phyloP scores from a whole-genome alignment of 2,888 invertebrate species.

The Trissolcus japonicus region DNA sequence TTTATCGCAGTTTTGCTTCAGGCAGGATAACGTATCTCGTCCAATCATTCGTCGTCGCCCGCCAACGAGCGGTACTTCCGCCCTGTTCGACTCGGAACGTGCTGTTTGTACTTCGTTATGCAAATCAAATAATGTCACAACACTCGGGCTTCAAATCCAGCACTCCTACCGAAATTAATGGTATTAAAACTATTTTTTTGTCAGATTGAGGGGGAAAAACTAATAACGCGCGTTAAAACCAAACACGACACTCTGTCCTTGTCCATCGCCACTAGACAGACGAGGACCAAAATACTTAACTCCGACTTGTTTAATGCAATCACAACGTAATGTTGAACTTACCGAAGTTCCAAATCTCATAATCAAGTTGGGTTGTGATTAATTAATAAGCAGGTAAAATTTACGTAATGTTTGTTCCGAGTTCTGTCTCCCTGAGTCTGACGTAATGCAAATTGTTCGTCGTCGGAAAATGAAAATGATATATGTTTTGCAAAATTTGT shows the following conservation, averaged over 20 bases:
- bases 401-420: too few relatives aligned
- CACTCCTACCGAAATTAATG: constrained; percentile 26
- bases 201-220: constrained; percentile 1
- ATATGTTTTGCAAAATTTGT: too few relatives aligned
- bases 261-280: too few relatives aligned
- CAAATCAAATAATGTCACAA: constrained; percentile 52
- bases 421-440: too few relatives aligned
- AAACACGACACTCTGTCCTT: neutral
- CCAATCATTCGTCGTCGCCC: constrained; percentile 49
- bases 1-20: constrained; percentile 45
- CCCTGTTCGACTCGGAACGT: constrained; percentile 26
- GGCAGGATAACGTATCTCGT: constrained; percentile 50
- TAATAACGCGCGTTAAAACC: constrained; percentile 20
- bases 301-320: too few relatives aligned
- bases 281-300: too few relatives aligned
- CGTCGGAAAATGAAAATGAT: too few relatives aligned
- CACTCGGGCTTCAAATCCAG: constrained; percentile 27
- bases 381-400: too few relatives aligned
- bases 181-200: constrained; percentile 25
- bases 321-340: too few relatives aligned
- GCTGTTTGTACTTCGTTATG: constrained; percentile 53
- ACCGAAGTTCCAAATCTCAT: neutral
- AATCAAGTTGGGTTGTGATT: too few relatives aligned
- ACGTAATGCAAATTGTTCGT: too few relatives aligned
- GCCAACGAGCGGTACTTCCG: constrained; percentile 48